Evolutionary conservation across 2,113 vertebrate genomes (phyloP).

Genomic region (Choloepus hoffmanni): DNA sequence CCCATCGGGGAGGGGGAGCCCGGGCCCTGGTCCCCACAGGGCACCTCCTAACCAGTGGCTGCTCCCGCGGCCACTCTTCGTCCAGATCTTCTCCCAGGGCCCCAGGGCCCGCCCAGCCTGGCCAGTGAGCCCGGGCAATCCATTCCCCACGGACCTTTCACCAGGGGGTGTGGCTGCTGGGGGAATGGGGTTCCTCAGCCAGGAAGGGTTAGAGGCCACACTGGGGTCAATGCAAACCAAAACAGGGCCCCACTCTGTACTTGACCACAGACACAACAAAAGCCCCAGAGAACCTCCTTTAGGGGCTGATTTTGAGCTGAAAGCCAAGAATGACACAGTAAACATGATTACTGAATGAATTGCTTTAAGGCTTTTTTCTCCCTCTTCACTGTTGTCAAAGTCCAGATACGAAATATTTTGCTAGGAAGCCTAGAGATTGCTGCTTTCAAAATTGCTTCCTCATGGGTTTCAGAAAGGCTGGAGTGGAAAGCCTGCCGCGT

Average conservation of each 20-base stretch:
- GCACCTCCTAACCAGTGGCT: rapidly evolving
- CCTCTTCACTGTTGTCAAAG: background rate
- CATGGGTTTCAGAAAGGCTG: background rate
- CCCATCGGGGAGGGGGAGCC: too few species aligned
- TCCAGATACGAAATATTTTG: background rate
- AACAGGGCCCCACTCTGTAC: too few species aligned
- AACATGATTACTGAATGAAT: rapidly evolving
- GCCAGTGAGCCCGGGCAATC: too few species aligned
- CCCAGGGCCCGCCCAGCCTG: too few species aligned
- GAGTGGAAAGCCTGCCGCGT: background rate
- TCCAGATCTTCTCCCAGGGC: too few species aligned
- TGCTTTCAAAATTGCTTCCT: background rate
- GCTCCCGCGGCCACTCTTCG: too few species aligned
- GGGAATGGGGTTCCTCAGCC: background rate
- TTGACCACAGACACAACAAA: background rate
- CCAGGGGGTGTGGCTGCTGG: background rate
- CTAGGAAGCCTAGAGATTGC: background rate
- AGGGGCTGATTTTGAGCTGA: background rate
- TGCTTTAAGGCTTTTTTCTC: background rate
- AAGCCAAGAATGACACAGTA: rapidly evolving
- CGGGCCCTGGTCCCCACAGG: background rate
- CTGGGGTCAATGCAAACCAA: background rate
- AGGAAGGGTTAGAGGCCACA: background rate
- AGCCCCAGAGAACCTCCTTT: rapidly evolving
- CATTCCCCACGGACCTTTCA: rapidly evolving